Base-by-base conservation (phyloP, 1,140 invertebrate species). In the Babylonia areolata region DNA sequence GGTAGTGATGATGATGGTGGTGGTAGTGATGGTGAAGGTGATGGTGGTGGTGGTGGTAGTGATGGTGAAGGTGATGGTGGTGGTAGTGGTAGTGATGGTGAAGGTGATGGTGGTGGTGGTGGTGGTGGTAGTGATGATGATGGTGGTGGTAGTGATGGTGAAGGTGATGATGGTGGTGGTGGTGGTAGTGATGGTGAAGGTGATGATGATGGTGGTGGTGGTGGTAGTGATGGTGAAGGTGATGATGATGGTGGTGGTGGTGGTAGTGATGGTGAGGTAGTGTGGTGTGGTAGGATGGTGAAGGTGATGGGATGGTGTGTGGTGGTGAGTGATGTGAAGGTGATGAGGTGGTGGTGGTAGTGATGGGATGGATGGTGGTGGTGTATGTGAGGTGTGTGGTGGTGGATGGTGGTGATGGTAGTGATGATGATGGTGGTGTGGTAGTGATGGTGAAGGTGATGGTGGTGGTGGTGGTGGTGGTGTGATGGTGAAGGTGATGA, bases 291-390 rank as follows among this genome's bases (percentile, higher is more conserved):
- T n/a, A n/a, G n/a, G n/a, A n/a, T n/a, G n/a, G n/a, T n/a, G n/a
- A n/a, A n/a, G n/a, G n/a, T n/a, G n/a, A n/a, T n/a, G n/a, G n/a
- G n/a, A n/a, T n/a, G n/a, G n/a, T n/a, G n/a, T n/a, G n/a, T n/a
- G n/a, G n/a, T n/a, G n/a, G n/a, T n/a, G n/a, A n/a, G n/a, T n/a
- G n/a, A n/a, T 28, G 35, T 35, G 35, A 35, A 28, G 75, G 33
- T 35, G 35, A 35, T 78, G 75, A 35, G 42, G n/a, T 71, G 58
- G 58, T 84, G n/a, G 58, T 84, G 42, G 11, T 71, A 39, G 54
- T 69, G n/a, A 40, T 37, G 23, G n/a, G n/a, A n/a, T n/a, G n/a
- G n/a, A n/a, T n/a, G n/a, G n/a, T n/a, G n/a, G n/a, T n/a, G n/a
- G n/a, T n/a, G n/a, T n/a, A n/a, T n/a, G n/a, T n/a, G n/a, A n/a